A percentile compares a stretch with the other conserved stretches of the same genome.
These are phyloP conservation scores for Percina caprodes DNA, from an alignment of 2,113 vertebrate genomes.

Conservation along the genomic window DNA sequence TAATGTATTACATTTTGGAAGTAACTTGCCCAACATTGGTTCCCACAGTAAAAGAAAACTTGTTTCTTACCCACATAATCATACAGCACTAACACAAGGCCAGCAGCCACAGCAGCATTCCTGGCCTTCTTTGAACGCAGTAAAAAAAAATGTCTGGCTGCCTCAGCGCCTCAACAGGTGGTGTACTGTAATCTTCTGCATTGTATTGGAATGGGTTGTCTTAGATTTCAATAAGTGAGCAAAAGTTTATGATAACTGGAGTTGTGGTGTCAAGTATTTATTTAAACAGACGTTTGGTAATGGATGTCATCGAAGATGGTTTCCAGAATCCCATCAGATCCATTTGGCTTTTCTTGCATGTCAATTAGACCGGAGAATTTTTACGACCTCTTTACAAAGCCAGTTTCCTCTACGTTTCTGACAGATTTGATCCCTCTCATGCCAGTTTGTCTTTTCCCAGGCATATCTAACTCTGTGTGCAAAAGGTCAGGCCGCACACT, in stretches of 20 bases:
- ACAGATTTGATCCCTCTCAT: constrained; percentile 42
- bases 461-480: constrained; percentile 32
- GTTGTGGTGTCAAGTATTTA: constrained; percentile 41
- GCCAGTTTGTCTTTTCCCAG: constrained; percentile 48
- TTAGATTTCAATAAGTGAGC: constrained; percentile 44
- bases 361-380: constrained; percentile 46
- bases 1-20: too few species aligned
- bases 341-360: constrained; percentile 38
- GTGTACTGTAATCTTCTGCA: constrained; percentile 23
- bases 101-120: constrained; percentile 51
- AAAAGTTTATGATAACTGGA: constrained; percentile 38
- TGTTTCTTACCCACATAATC: constrained; percentile 45
- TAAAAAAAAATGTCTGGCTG: constrained; percentile 35
- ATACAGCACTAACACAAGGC: constrained; percentile 23
- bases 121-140: constrained; percentile 30
- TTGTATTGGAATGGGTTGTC: constrained; percentile 35
- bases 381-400: constrained; percentile 3
- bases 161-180: constrained; percentile 59
- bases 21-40: background rate
- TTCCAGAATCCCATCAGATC: constrained; percentile 53
- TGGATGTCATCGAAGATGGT: constrained; percentile 19
- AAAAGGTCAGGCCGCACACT: constrained; percentile 71
- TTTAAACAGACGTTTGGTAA: constrained; percentile 30
- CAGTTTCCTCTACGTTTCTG: background rate
- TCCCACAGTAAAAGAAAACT: constrained; percentile 44